Evolutionary conservation across 2,888 invertebrate species (phyloP), one percentile per base, ranked within the genome.

Genomic region (Mesorhabditis sp.): DNA sequence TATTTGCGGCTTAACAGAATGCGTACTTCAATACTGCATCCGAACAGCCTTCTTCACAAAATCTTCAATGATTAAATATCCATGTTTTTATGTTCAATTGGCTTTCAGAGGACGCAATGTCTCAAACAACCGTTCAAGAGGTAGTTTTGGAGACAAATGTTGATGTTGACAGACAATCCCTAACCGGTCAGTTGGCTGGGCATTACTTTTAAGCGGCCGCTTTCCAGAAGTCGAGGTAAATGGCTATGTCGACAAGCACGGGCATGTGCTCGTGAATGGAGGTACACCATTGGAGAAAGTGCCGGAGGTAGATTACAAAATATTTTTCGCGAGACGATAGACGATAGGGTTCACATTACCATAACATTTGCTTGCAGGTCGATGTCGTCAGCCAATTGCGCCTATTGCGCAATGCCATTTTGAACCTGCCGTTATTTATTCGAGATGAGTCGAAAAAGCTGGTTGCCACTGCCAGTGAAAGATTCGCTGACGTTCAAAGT

Each of bases 141-240:
- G 58, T 50, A 13, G 58, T 50, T n/a, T n/a, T 50, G 7, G 58
- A 50, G 58, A n/a, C 58, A 50, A 50, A 13, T n/a, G 58, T 50
- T 50, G 58, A 50, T 13, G 58, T 50, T n/a, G 58, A 50, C n/a
- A 50, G n/a, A 50, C 58, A 50, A 50, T 50, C 58, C 10, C 58
- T 50, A n/a, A 50, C 7, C 7, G 58, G 58, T 50, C n/a, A n/a
- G n/a, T 50, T 28, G 28, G 28, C 28, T 28, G 28, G 28, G 28
- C 28, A 28, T 28, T 28, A 28, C 28, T 28, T 28, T 28, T 28
- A 28, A 28, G 28, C 2, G 28, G 28, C 28, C 28, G 28, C 28
- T 50, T 50, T 50, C n/a, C 58, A 50, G 58, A 50, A 13, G 58
- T 50, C n/a, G 58, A 50, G n/a, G 58, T 50, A n/a, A 50, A 50